Conservation (phyloP, 2,797 vertebrate genomes). For the Mormyrops boulengeri region DNA sequence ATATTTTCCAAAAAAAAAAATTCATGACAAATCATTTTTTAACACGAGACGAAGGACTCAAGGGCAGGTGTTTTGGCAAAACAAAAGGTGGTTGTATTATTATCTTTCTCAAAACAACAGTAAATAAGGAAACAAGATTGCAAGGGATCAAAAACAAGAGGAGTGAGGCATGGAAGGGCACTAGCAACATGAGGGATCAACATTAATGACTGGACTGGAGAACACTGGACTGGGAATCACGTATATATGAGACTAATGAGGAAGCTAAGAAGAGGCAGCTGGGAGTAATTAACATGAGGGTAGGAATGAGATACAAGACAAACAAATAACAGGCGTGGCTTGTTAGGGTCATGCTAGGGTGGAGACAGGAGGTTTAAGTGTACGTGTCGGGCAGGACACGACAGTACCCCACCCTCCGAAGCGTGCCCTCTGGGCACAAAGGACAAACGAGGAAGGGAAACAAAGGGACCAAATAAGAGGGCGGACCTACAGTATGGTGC, state of each 20-base stretch:
- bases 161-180: not conserved
- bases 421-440: not conserved
- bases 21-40: not conserved
- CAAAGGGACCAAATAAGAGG: too few species aligned
- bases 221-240: not conserved
- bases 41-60: not conserved
- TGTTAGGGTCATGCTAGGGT: not conserved
- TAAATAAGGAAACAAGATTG: not conserved
- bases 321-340: not conserved
- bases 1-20: not conserved
- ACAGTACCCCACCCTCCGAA: not conserved
- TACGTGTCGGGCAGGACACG: not conserved
- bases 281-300: not conserved
- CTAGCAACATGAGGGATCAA: not conserved
- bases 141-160: not conserved
- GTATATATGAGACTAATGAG: not conserved
- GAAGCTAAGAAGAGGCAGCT: not conserved
- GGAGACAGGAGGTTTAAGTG: not conserved
- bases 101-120: not conserved
- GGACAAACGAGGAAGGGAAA: not conserved
- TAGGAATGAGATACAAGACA: not conserved
- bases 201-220: not conserved
- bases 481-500: not conserved
- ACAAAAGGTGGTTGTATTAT: not conserved
- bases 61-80: not conserved